A percentile compares a stretch with the other conserved stretches of the same genome.
Evolutionary conservation across 2,888 invertebrate genomes (phyloP).

Genomic region (Strigamia transsilvanica): DNA sequence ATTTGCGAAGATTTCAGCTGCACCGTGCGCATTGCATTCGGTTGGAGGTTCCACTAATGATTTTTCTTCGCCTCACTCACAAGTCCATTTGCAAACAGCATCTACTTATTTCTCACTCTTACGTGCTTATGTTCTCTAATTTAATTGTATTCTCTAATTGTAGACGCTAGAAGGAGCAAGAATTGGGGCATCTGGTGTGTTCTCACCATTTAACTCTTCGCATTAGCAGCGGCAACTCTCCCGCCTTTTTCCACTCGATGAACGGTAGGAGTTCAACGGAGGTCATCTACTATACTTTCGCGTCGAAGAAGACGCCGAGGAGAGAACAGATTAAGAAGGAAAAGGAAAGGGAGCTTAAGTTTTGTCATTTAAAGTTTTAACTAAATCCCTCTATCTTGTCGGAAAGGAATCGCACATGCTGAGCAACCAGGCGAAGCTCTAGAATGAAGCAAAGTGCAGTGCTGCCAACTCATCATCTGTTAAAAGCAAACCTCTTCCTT

Average conservation of each 20-base stretch:
- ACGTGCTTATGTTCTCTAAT: conserved; percentile 48
- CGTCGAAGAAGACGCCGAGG: conserved; percentile 36
- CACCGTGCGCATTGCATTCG: not conserved
- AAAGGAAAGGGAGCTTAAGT: conserved; percentile 49
- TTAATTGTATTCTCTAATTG: conserved; percentile 49
- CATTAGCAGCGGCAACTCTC: conserved; percentile 34
- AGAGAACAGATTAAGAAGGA: conserved; percentile 42
- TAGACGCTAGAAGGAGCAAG: conserved; percentile 44
- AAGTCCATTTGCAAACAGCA: conserved; percentile 49
- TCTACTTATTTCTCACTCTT: conserved; percentile 47
- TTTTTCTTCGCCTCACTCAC: conserved; percentile 14
- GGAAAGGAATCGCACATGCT: conserved; percentile 40
- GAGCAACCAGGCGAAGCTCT: conserved; percentile 42
- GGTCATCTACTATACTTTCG: conserved; percentile 30
- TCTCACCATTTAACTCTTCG: conserved; percentile 47
- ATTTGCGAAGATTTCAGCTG: not conserved
- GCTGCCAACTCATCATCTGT: conserved; percentile 41
- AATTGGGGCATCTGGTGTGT: conserved; percentile 48
- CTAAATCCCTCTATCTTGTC: conserved; percentile 47
- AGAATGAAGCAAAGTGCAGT: conserved; percentile 37
- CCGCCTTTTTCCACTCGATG: conserved; percentile 47
- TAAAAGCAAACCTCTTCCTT: conserved; percentile 43
- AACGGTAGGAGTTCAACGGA: conserved; percentile 38
- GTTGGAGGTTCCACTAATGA: not conserved
- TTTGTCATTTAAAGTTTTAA: conserved; percentile 49